Evolutionary conservation across 2,888 invertebrate species (phyloP).

Genomic region (Morpho helenor): DNA sequence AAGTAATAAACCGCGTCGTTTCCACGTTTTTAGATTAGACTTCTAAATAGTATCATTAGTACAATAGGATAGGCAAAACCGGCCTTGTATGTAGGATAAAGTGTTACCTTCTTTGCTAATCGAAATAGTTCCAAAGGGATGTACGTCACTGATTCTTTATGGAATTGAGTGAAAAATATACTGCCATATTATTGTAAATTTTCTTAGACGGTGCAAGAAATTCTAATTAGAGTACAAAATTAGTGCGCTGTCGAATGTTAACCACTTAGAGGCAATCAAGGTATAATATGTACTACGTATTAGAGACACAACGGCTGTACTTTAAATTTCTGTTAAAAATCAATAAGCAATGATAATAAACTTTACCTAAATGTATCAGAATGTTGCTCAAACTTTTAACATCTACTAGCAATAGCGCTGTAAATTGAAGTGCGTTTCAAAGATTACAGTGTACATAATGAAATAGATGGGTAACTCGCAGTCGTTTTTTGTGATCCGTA

Average conservation of each 20-base stretch:
- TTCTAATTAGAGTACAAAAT: slow-evolving; percentile 13
- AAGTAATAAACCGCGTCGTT: slow-evolving; percentile 8
- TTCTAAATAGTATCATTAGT: slow-evolving; percentile 54
- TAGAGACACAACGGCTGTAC: background rate
- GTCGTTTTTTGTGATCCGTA: too few relatives aligned
- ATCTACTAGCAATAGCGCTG: too few relatives aligned
- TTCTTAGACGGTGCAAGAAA: slow-evolving; percentile 7
- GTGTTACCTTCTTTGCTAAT: slow-evolving; percentile 31
- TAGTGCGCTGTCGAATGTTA: slow-evolving; percentile 3
- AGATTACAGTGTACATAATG: too few relatives aligned
- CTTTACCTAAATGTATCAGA: too few relatives aligned
- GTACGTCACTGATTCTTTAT: slow-evolving; percentile 41
- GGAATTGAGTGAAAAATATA: slow-evolving; percentile 72
- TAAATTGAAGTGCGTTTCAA: too few relatives aligned
- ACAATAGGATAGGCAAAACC: slow-evolving; percentile 71
- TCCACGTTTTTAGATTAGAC: slow-evolving; percentile 31
- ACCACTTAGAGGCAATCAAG: background rate
- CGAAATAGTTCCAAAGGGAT: slow-evolving; percentile 38
- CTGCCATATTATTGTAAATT: slow-evolving; percentile 68
- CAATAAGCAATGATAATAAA: too few relatives aligned
- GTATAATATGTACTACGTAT: slow-evolving; percentile 7
- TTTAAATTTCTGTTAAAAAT: too few relatives aligned
- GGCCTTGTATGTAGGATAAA: slow-evolving; percentile 61
- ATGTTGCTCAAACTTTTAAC: too few relatives aligned
- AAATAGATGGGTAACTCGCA: too few relatives aligned